phyloP scores from a whole-genome alignment of 2,797 vertebrate genomes.

The Zalophus californianus region DNA sequence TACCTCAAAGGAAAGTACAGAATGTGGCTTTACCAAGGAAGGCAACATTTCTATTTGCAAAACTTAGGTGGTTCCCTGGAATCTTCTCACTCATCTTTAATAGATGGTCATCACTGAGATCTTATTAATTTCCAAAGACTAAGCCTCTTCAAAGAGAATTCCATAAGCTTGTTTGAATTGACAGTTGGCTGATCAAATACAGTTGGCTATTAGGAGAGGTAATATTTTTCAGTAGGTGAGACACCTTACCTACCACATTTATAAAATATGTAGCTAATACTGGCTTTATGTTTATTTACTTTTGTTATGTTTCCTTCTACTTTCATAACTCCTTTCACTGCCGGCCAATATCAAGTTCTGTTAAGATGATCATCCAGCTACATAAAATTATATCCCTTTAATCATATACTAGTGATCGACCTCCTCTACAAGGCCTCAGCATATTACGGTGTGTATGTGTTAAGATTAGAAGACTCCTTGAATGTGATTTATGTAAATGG shows the following conservation, averaged over 20 bases:
- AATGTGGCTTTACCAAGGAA: neutral
- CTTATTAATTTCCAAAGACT: neutral
- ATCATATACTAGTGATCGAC: neutral
- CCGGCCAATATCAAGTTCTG: neutral
- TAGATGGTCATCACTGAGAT: neutral
- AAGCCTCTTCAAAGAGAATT: neutral
- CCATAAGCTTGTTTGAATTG: neutral
- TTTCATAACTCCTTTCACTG: neutral
- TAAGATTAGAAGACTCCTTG: conserved; percentile 2
- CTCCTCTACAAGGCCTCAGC: neutral
- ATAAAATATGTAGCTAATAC: neutral
- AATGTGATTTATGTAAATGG: conserved; percentile 68
- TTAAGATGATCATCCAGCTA: neutral
- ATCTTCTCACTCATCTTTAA: neutral
- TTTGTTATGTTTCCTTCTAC: neutral
- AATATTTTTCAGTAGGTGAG: neutral
- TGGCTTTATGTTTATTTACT: neutral
- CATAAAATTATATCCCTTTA: conserved; percentile 15
- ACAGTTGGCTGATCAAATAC: neutral
- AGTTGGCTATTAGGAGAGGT: neutral
- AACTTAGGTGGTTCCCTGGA: neutral
- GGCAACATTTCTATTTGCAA: neutral
- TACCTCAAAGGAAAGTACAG: neutral
- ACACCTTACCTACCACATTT: neutral
- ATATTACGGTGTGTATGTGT: neutral